Evolutionary conservation across 2,888 invertebrate species (phyloP), one percentile per base, ranked within the genome.

Genomic region (Caenorhabditis becei): DNA sequence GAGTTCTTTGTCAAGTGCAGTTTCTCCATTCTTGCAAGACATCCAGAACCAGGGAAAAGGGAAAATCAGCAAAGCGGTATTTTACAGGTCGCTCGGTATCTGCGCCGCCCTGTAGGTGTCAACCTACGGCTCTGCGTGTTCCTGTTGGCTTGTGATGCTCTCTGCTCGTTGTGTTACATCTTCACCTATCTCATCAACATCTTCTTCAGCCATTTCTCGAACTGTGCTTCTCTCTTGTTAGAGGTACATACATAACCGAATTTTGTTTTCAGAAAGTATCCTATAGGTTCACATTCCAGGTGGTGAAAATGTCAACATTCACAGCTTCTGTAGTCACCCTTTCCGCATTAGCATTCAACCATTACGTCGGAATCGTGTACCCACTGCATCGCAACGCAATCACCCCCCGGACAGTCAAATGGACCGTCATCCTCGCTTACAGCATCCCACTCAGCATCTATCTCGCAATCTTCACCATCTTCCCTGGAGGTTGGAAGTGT

Each of bases 241-340:
- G 89, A 89, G 83, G 89, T 89, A 63, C 20, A 24, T 2, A 5
- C 23, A 16, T 14, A 41, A 41, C 11, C 35, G 24, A n/a, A 16
- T 32, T 20, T n/a, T 41, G 37, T 28, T 54, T 47, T 8, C n/a
- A 61, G 49, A 41, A 11, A n/a, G 32, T 47, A 61, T 18, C 2
- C 2, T n/a, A n/a, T 24, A 47, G 14, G 8, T 44, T 49, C 26
- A 11, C 14, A 61, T 85, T 47, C 14, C 65, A 89, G 89, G 87
- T 87, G 18, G 66, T 88, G 5, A 89, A 89, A 77, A 83, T 89
- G 67, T 81, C 86, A 20, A 87, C 88, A 2, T 89, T 94, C 70
- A 92, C 94, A 53, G 93, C 94, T 20, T 94, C 94, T 0, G 94
- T 94, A 14, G 92, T 93, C 53, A 94, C 94, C 88, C 92, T 94